Evolutionary conservation across 2,888 invertebrate genomes (phyloP), one percentile per base, ranked within the genome.

Genomic region (Chrysodeixis includens): DNA sequence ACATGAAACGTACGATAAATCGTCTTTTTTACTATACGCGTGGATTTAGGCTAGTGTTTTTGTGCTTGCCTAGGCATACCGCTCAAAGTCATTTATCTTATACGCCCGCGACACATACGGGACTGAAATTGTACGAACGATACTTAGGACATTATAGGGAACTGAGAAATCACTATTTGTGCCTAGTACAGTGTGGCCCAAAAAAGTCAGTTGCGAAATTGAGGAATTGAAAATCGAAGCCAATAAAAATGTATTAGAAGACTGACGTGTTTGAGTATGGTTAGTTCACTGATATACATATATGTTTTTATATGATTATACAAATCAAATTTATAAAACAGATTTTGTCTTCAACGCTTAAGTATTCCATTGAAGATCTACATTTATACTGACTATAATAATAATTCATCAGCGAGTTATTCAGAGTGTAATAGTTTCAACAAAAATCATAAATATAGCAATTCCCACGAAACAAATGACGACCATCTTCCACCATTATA

Each of bases 81-180:
- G 56, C 60, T 57, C 16, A 32, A 62, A 70, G 62, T 69, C 49
- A 75, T 79, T 81, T 81, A 78, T 81, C 81, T 74, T 79, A 53
- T 56, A 69, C 63, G 56, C 56, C 65, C 52, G 61, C 26, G 71
- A 73, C 75, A 66, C 66, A 66, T 68, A 65, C 51, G 76, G 76
- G 63, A 56, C 40, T 12, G 64, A 51, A 51, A 32, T 53, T 22
- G 49, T 62, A 56, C 14, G 10, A 63, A 67, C 6, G 35, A 22
- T 53, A 52, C 16, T 32, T 70, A 54, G 14, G 35, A 26, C 52
- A 58, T 46, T 69, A 64, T 60, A 54, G 53, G 32, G 30, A 22
- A 35, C 56, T 64, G 69, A 74, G 74, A 69, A 62, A 69, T 74
- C 30, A 49, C 40, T 60, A 54, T 64, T 60, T 54, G 9, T 9